Conservation (phyloP, 2,113 vertebrate genomes). For the Maccullochella peelii region DNA sequence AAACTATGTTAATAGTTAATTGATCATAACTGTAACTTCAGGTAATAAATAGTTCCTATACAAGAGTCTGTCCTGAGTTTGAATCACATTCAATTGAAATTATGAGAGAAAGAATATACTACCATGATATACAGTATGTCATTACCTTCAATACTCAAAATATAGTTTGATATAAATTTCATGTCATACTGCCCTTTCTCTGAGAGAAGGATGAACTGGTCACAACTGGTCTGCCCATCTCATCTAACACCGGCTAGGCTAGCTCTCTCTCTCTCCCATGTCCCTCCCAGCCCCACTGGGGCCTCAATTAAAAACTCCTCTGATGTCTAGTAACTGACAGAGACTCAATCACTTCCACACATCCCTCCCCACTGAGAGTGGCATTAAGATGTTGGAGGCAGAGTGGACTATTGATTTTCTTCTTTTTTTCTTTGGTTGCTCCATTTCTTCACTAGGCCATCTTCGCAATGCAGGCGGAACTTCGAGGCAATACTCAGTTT, state of each 20-base stretch:
- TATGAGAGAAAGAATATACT: neutral
- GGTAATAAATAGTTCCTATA: neutral
- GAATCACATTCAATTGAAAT: neutral
- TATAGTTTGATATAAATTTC: neutral
- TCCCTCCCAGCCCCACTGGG: conserved; percentile 59
- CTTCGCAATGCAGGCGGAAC: conserved; percentile 58
- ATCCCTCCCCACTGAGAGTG: conserved; percentile 69
- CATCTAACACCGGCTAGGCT: conserved; percentile 24
- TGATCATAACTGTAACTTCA: conserved; percentile 12
- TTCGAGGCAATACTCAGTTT: conserved; percentile 74
- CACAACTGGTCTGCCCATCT: conserved; percentile 36
- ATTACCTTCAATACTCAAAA: neutral
- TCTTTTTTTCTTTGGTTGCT: conserved; percentile 40
- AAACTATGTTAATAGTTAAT: conserved; percentile 14
- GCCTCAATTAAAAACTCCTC: conserved; percentile 81
- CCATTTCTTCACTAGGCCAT: conserved; percentile 58
- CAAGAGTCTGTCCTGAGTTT: neutral
- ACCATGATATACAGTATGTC: neutral
- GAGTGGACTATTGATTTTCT: conserved; percentile 83
- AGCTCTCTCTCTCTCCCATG: conserved; percentile 44
- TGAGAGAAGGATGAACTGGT: conserved; percentile 30
- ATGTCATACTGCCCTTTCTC: neutral
- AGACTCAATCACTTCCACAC: conserved; percentile 79
- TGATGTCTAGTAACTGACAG: conserved; percentile 79
- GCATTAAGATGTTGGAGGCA: conserved; percentile 83